Evolutionary conservation across 2,113 vertebrate species (phyloP).

Genomic region (Actinemys pallida): DNA sequence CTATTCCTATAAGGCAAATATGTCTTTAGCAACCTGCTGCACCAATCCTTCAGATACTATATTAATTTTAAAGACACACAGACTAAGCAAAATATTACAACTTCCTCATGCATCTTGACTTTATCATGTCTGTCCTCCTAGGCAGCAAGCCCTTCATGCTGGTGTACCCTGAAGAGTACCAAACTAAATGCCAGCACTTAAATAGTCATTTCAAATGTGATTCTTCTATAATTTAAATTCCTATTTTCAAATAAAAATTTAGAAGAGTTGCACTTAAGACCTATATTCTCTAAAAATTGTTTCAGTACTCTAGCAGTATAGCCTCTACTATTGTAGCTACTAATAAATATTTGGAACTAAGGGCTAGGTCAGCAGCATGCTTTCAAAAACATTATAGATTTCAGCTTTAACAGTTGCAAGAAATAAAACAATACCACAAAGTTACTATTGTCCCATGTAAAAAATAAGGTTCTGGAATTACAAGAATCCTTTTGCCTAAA

Average conservation of each 20-base stretch:
- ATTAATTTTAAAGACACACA: neutral
- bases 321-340: neutral
- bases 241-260: neutral
- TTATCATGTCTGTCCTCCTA: neutral
- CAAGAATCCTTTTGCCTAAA: neutral
- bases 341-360: neutral
- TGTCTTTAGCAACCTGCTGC: neutral
- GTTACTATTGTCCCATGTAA: neutral
- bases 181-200: accelerated
- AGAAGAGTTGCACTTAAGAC: neutral
- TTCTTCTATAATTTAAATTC: neutral
- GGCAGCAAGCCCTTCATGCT: neutral
- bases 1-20: slow-evolving; percentile 52
- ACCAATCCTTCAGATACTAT: neutral
- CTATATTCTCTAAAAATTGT: neutral
- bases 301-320: neutral
- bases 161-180: accelerated
- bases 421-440: neutral
- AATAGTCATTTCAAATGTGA: accelerated
- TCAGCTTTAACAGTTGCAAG: neutral
- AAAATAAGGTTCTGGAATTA: neutral
- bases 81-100: neutral
- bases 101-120: neutral
- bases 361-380: neutral
- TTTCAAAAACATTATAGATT: neutral